Evolutionary conservation across 2,888 invertebrate genomes (phyloP).

Genomic region (Drepanosiphum platanoidis): DNA sequence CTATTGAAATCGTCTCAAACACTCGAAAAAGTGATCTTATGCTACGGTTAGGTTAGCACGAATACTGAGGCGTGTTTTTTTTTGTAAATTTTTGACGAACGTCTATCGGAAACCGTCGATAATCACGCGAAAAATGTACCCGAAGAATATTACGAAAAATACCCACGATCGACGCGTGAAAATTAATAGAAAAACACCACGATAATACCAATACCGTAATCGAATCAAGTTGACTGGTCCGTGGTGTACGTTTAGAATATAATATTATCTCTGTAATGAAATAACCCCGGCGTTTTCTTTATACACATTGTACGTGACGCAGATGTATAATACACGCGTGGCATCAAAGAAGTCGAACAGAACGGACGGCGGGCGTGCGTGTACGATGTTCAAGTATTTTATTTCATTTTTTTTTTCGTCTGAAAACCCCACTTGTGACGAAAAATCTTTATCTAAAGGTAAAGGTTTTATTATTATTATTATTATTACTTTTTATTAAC

Average conservation of each 20-base stretch:
- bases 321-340: not conserved
- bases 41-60: no score
- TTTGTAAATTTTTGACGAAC: no score
- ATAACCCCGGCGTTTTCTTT: not conserved
- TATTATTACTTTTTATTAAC: constrained; percentile 19
- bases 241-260: not conserved
- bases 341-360: constrained; percentile 23
- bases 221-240: not conserved
- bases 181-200: not conserved
- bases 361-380: not conserved
- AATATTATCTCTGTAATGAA: not conserved
- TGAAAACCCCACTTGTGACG: not conserved
- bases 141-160: no score
- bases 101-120: no score
- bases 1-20: no score
- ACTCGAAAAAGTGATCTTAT: no score
- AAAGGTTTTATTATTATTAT: no score
- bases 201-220: no score
- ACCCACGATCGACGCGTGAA: not conserved
- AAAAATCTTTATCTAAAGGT: constrained; percentile 27
- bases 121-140: no score
- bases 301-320: not conserved
- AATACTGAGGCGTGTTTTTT: no score
- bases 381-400: not conserved
- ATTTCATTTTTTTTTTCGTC: not conserved